These are phyloP conservation scores for Copsychus sechellarum DNA, from an alignment of 2,113 vertebrate species.

Conservation along the genomic window DNA sequence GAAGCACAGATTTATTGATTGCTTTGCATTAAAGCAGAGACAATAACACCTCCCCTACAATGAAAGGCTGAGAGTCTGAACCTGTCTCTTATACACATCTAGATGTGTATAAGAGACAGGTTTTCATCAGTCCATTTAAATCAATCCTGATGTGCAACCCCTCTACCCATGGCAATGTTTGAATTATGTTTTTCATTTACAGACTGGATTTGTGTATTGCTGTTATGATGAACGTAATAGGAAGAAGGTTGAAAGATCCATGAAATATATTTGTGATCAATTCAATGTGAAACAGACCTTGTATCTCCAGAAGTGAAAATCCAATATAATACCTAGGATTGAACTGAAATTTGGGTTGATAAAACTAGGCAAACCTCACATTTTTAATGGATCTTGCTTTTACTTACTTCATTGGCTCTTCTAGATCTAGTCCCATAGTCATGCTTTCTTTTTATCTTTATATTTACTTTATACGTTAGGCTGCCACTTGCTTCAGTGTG, in stretches of 20 bases:
- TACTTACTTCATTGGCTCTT: background rate
- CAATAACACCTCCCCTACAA: background rate
- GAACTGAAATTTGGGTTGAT: background rate
- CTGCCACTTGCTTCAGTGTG: background rate
- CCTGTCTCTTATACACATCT: too few species aligned
- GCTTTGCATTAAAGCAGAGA: background rate
- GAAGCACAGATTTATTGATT: background rate
- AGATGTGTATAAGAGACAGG: too few species aligned
- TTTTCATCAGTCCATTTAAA: background rate
- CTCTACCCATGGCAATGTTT: background rate
- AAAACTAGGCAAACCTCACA: background rate
- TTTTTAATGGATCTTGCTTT: background rate
- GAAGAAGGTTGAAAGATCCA: background rate
- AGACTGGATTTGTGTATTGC: background rate
- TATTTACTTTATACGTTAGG: background rate
- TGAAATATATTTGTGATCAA: background rate
- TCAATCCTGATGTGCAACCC: background rate
- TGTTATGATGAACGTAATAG: background rate
- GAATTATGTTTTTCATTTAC: background rate
- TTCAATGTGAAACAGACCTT: background rate
- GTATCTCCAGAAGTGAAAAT: background rate
- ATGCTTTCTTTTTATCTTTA: background rate
- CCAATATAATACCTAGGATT: background rate
- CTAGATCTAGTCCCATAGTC: background rate
- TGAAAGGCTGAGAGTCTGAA: background rate